phyloP scores from a whole-genome alignment of 2,113 vertebrate species.

The Naja naja region DNA sequence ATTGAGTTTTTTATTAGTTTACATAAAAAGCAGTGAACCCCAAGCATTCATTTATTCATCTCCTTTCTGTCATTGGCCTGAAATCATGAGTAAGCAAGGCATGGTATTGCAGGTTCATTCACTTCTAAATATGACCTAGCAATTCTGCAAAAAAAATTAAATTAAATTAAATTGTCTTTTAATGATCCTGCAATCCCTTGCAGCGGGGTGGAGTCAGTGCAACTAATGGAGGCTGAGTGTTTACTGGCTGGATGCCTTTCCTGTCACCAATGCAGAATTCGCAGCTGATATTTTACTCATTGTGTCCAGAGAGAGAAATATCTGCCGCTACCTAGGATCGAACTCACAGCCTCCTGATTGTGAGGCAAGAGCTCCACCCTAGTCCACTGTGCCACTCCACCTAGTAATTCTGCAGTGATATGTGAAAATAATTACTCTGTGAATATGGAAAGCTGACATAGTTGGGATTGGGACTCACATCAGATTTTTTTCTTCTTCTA shows the following conservation, averaged over 20 bases:
- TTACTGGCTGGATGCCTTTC: too few relatives aligned
- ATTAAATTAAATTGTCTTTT: too few relatives aligned
- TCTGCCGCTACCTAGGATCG: too few relatives aligned
- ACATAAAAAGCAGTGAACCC: neutral
- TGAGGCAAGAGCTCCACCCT: too few relatives aligned
- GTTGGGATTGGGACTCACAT: neutral
- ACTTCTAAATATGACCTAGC: neutral
- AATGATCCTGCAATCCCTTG: too few relatives aligned
- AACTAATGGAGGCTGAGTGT: too few relatives aligned
- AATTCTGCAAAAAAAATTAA: neutral
- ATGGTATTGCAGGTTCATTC: neutral
- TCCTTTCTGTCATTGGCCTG: neutral
- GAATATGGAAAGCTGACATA: neutral
- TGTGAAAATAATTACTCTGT: neutral
- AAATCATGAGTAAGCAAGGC: neutral
- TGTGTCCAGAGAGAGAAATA: too few relatives aligned
- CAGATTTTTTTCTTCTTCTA: neutral
- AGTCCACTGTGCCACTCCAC: too few relatives aligned
- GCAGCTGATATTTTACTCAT: too few relatives aligned
- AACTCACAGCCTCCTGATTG: too few relatives aligned
- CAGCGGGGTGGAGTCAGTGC: too few relatives aligned
- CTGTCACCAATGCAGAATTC: too few relatives aligned
- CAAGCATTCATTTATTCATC: neutral
- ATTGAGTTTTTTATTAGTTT: neutral
- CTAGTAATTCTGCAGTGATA: neutral